Conservation (phyloP, 2,888 invertebrate genomes). For the Spilosoma lubricipeda region DNA sequence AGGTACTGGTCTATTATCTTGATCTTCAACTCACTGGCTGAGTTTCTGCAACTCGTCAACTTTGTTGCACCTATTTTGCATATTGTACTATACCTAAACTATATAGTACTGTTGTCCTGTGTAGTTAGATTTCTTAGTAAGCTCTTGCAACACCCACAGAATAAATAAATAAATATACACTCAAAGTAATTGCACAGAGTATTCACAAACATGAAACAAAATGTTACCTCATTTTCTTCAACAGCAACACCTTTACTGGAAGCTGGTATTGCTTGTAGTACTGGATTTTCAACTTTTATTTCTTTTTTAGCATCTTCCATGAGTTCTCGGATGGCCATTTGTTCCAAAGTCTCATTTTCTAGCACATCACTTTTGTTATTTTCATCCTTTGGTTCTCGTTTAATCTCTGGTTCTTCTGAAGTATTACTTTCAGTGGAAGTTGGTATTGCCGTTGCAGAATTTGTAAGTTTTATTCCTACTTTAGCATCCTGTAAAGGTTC, state of each 20-base stretch:
- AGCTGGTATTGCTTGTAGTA: constrained; percentile 84
- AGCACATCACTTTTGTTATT: constrained; percentile 27
- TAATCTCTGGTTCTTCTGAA: constrained; percentile 77
- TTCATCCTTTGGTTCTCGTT: background rate
- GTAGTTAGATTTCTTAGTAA: too few species aligned
- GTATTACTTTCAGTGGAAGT: constrained; percentile 85
- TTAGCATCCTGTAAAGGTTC: constrained; percentile 87
- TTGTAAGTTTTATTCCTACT: constrained; percentile 69
- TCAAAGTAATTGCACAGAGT: background rate
- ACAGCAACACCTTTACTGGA: constrained; percentile 84
- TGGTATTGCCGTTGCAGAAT: constrained; percentile 82
- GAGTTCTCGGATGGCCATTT: constrained; percentile 91
- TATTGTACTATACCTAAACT: too few species aligned
- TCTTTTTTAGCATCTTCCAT: constrained; percentile 85
- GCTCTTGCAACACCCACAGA: too few species aligned
- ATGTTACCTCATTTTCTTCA: constrained; percentile 87
- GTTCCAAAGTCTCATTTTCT: constrained; percentile 83
- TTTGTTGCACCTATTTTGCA: too few species aligned
- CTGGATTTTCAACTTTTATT: constrained; percentile 66
- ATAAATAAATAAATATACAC: background rate
- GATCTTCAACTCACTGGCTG: too few species aligned
- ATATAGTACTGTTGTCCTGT: too few species aligned
- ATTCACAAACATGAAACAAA: background rate
- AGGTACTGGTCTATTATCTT: too few species aligned
- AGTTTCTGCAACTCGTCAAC: too few species aligned